Conservation (phyloP, 2,113 vertebrate species). For the Euleptes europaea region DNA sequence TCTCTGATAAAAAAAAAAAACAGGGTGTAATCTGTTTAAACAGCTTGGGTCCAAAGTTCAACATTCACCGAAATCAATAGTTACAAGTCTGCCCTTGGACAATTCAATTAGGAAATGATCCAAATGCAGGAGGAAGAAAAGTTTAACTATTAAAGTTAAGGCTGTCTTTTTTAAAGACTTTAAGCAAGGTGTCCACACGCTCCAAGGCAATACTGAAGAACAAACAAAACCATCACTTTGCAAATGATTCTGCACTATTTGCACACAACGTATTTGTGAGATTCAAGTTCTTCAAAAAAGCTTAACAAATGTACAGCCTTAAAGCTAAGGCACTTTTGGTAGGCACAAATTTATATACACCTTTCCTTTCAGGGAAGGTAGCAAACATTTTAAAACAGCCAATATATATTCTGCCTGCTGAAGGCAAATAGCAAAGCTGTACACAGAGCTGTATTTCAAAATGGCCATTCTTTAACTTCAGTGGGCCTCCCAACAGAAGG, state of each 20-base stretch:
- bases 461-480: not conserved
- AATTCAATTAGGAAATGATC: constrained; percentile 4
- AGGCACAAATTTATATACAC: not conserved
- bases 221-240: not conserved
- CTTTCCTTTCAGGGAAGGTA: not conserved
- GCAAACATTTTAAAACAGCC: not conserved
- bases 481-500: not conserved
- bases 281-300: not conserved
- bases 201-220: not conserved
- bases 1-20: constrained; percentile 59
- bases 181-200: not conserved
- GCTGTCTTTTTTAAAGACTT: not conserved
- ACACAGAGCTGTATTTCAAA: not conserved
- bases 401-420: not conserved
- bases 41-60: constrained; percentile 58
- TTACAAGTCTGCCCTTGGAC: constrained; percentile 2
- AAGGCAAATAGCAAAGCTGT: not conserved
- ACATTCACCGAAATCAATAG: constrained; percentile 59
- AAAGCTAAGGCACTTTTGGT: not conserved
- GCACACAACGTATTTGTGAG: not conserved
- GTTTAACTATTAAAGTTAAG: constrained; percentile 7
- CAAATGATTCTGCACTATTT: not conserved
- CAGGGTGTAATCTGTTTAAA: constrained; percentile 64
- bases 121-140: constrained; percentile 6
- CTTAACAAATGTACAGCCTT: not conserved